Conservation (phyloP, 2,113 vertebrate species). For the Octodon degus region DNA sequence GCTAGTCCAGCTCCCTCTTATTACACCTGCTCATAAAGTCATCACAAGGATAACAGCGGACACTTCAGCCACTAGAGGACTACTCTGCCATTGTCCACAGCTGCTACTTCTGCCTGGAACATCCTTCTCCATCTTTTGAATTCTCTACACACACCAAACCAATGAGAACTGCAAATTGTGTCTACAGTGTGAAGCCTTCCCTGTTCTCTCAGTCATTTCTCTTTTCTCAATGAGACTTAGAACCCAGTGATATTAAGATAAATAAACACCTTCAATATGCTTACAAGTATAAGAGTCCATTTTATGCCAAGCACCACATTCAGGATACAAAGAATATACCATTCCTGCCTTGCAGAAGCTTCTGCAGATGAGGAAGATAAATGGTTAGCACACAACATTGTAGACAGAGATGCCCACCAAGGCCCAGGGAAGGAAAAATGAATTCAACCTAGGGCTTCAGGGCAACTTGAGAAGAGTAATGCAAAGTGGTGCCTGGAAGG, state of each 20-base stretch:
- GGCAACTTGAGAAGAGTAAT: neutral
- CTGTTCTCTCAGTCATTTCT: neutral
- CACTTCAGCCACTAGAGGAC: neutral
- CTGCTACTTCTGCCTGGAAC: neutral
- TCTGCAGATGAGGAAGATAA: neutral
- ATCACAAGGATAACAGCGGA: neutral
- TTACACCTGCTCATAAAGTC: neutral
- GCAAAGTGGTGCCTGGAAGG: neutral
- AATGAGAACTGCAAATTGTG: neutral
- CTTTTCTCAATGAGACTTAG: neutral
- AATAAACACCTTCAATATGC: neutral
- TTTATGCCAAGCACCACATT: neutral
- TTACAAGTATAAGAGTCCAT: neutral
- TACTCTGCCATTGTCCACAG: neutral
- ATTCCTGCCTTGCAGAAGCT: neutral
- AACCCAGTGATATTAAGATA: constrained; percentile 1
- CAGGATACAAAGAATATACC: neutral
- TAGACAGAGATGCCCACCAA: neutral
- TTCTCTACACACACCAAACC: neutral
- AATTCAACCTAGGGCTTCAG: neutral
- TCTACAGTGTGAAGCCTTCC: neutral
- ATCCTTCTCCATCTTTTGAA: neutral
- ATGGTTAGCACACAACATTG: neutral
- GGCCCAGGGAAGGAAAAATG: neutral
- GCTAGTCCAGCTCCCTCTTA: neutral